phyloP scores from a whole-genome alignment of 2,797 vertebrate genomes.

The Loriculus beryllinus region DNA sequence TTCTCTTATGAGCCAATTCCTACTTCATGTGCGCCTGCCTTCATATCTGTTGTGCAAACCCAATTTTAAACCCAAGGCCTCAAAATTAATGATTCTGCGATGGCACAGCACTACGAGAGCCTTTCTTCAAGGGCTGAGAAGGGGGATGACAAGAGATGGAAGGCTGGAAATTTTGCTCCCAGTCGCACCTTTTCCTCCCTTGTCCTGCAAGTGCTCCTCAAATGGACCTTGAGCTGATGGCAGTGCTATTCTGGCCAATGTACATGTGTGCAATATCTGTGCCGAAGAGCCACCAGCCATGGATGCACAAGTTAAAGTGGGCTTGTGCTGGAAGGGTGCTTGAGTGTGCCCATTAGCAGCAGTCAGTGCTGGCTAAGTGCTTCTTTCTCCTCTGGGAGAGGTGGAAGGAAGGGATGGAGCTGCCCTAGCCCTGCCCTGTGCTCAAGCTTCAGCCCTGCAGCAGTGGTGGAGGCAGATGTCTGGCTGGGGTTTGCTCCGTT shows the following conservation, averaged over 20 bases:
- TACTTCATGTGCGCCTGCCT: neutral
- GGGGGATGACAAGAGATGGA: neutral
- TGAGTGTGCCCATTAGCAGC: accelerated
- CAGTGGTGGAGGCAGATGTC: accelerated
- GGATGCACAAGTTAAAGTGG: neutral
- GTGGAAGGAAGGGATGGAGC: neutral
- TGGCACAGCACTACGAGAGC: neutral
- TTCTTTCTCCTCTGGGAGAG: neutral
- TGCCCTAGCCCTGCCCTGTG: neutral
- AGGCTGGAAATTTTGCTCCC: neutral
- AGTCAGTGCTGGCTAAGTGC: neutral
- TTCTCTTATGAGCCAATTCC: neutral
- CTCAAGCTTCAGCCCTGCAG: neutral
- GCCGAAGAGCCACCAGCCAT: neutral
- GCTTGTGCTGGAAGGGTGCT: neutral
- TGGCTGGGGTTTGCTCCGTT: neutral
- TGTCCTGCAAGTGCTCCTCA: neutral
- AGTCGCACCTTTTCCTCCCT: neutral
- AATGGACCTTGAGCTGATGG: neutral
- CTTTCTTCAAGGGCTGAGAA: neutral
- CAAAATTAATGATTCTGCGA: neutral
- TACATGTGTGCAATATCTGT: neutral
- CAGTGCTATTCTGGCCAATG: neutral
- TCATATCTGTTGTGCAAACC: neutral
- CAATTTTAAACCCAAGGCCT: neutral